Evolutionary conservation across 2,113 vertebrate genomes (phyloP).

Genomic region (Oxyura jamaicensis): DNA sequence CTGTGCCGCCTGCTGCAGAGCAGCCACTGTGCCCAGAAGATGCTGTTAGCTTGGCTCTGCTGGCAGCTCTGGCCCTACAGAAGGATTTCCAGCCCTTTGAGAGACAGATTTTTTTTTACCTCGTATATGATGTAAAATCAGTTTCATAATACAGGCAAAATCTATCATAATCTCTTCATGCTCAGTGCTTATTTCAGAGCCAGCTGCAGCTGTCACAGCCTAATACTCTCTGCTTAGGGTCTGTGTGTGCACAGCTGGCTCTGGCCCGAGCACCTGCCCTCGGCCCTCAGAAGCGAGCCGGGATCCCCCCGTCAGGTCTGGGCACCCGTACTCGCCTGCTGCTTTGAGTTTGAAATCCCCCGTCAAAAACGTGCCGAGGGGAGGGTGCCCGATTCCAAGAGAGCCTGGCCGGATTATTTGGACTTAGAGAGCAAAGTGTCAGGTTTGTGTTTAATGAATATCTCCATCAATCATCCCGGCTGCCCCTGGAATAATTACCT

Average conservation of each 20-base stretch:
- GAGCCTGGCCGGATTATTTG: constrained; percentile 78
- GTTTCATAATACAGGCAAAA: constrained; percentile 74
- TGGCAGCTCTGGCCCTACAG: not conserved
- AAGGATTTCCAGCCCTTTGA: constrained; percentile 49
- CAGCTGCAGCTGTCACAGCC: constrained; percentile 74
- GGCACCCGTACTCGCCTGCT: constrained; percentile 1
- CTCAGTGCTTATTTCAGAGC: constrained; percentile 66
- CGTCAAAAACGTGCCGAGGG: not conserved
- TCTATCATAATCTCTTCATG: constrained; percentile 74
- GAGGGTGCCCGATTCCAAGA: constrained; percentile 45
- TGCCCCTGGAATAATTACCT: constrained; percentile 32
- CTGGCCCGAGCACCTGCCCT: constrained; percentile 69
- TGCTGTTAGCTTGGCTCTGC: not conserved
- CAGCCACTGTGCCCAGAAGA: not conserved
- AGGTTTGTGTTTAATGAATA: constrained; percentile 66
- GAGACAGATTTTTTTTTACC: constrained; percentile 33
- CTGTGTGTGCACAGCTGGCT: constrained; percentile 75
- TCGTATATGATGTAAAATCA: constrained; percentile 67
- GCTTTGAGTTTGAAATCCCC: constrained; percentile 48
- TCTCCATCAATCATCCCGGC: constrained; percentile 47
- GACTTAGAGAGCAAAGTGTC: constrained; percentile 64
- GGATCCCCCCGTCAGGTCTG: not conserved
- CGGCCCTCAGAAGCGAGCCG: not conserved
- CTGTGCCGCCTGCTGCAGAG: not conserved
- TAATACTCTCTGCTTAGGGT: constrained; percentile 64